Conservation (phyloP, 2,113 vertebrate species). For the Acrocephalus kingi region DNA sequence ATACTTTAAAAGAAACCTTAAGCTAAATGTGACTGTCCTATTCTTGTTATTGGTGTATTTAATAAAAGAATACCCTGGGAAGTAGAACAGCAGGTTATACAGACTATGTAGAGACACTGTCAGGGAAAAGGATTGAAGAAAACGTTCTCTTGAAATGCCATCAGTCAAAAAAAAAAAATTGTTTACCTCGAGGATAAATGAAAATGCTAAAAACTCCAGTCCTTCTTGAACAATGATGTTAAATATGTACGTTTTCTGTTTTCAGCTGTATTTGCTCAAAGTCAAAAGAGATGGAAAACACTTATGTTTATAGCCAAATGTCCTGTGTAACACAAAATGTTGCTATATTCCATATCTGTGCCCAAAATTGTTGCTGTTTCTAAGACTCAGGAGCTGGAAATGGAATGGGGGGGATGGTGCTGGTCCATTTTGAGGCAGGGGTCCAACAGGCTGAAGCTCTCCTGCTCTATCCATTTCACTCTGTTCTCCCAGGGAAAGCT, state of each 20-base stretch:
- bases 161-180: neutral
- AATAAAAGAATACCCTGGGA: neutral
- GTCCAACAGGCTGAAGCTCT: rapidly evolving
- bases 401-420: rapidly evolving
- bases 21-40: neutral
- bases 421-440: rapidly evolving
- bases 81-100: neutral
- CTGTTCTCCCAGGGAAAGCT: neutral
- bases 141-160: neutral
- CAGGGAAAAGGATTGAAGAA: neutral
- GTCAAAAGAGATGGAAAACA: neutral
- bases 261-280: neutral
- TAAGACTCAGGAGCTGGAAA: neutral
- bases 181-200: neutral
- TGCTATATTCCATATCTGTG: neutral
- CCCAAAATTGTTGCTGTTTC: neutral
- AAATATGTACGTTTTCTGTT: neutral
- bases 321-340: neutral
- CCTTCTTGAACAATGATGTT: neutral
- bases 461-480: neutral
- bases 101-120: neutral
- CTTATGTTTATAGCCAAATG: neutral
- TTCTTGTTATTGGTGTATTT: neutral
- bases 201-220: neutral
- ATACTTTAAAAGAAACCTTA: neutral